phyloP scores from a whole-genome alignment of 2,113 vertebrate species.

The Electrona antarctica region DNA sequence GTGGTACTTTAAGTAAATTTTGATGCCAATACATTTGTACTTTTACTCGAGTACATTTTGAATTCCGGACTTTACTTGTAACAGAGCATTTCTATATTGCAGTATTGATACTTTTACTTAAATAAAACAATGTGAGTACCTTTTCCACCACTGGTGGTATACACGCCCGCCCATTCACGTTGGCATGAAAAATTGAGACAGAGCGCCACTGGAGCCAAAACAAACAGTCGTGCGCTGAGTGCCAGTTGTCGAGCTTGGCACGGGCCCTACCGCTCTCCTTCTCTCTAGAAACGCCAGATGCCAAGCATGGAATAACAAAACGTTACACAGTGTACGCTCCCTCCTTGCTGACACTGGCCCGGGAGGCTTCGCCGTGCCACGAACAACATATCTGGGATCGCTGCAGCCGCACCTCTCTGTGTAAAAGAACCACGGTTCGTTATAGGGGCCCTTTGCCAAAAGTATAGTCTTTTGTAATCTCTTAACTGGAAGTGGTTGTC shows the following conservation, averaged over 20 bases:
- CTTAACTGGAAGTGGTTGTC: conserved; percentile 21
- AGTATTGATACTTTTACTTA: no score
- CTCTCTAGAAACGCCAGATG: neutral
- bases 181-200: conserved; percentile 4
- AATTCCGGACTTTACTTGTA: no score
- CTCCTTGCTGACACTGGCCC: neutral
- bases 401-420: neutral
- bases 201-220: conserved; percentile 21
- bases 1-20: no score
- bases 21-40: no score
- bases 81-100: no score
- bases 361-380: neutral
- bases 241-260: neutral
- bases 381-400: conserved; percentile 18
- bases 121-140: no score
- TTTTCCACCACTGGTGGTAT: no score
- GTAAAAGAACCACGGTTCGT: conserved; percentile 1
- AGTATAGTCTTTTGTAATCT: conserved; percentile 3
- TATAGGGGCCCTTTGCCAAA: neutral
- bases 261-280: neutral
- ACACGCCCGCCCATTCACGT: neutral
- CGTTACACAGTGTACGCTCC: no score
- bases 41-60: no score
- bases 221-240: conserved; percentile 22
- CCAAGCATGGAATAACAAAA: neutral